Percentiles rank a stretch among this genome's conserved stretches.
These are phyloP conservation scores for Nemotelus pantherinus DNA, from an alignment of 2,888 invertebrate genomes.

Conservation along the genomic window DNA sequence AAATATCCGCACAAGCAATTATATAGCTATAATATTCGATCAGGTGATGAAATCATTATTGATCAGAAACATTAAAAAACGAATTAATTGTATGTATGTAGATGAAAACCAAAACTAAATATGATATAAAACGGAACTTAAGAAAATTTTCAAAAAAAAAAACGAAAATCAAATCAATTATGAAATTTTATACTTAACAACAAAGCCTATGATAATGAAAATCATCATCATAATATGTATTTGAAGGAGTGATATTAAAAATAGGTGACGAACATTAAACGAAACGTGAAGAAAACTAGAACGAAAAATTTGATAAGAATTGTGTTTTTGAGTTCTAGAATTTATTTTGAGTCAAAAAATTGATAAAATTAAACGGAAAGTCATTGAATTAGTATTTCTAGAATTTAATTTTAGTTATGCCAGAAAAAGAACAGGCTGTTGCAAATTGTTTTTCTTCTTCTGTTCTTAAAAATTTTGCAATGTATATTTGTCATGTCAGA, in stretches of 20 bases:
- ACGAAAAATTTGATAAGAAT: not conserved
- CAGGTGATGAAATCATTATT: constrained; percentile 91
- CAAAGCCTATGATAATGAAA: not conserved
- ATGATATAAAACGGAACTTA: not conserved
- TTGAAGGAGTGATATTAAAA: constrained; percentile 21
- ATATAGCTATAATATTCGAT: constrained; percentile 89
- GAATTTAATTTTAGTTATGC: not conserved
- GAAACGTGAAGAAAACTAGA: not conserved
- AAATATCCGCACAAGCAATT: constrained; percentile 87
- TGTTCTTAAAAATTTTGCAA: constrained; percentile 1
- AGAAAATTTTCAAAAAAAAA: not conserved
- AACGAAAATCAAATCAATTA: constrained; percentile 2
- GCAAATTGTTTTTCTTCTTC: not conserved
- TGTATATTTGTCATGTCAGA: not conserved
- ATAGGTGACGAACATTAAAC: not conserved
- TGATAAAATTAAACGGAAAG: not conserved
- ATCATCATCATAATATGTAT: constrained; percentile 15
- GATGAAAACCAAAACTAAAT: not conserved
- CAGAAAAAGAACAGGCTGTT: not conserved
- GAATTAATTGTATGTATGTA: not conserved
- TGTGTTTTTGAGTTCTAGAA: not conserved
- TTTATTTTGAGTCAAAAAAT: not conserved
- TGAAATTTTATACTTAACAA: constrained; percentile 33
- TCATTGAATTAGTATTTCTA: not conserved
- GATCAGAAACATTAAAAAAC: constrained; percentile 72